Conservation (phyloP, 2,113 vertebrate species). For the Salvelinus alpinus region DNA sequence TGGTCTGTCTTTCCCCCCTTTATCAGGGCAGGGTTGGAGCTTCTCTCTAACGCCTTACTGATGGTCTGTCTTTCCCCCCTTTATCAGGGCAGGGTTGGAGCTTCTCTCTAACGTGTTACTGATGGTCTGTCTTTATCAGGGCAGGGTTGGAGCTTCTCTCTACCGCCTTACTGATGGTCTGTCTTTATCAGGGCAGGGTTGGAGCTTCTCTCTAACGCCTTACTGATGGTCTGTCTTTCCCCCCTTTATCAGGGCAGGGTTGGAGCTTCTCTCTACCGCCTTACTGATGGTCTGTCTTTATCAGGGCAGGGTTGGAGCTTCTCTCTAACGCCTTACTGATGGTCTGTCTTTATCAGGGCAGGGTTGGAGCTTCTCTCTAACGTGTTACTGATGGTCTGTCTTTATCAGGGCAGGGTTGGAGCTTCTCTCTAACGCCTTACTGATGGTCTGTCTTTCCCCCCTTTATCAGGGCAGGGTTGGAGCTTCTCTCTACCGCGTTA, state of each 20-base stretch:
- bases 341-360: conserved; percentile 19
- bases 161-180: conserved; percentile 40
- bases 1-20: conserved; percentile 23
- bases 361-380: not conserved
- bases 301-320: conserved; percentile 7
- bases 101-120: not conserved
- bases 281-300: conserved; percentile 8
- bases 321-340: too few relatives aligned
- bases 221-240: conserved; percentile 27
- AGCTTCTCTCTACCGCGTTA: not conserved
- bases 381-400: not conserved
- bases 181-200: conserved; percentile 28
- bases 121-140: conserved; percentile 17
- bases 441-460: conserved; percentile 17
- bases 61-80: conserved; percentile 20
- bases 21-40: conserved; percentile 9
- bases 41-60: too few relatives aligned
- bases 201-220: not conserved
- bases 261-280: not conserved
- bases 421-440: not conserved
- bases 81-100: conserved; percentile 8
- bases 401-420: conserved; percentile 23
- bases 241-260: conserved; percentile 36
- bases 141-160: conserved; percentile 21
- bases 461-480: conserved; percentile 10